phyloP scores from a whole-genome alignment of 2,888 invertebrate species.

The Pterobdella sp. region DNA sequence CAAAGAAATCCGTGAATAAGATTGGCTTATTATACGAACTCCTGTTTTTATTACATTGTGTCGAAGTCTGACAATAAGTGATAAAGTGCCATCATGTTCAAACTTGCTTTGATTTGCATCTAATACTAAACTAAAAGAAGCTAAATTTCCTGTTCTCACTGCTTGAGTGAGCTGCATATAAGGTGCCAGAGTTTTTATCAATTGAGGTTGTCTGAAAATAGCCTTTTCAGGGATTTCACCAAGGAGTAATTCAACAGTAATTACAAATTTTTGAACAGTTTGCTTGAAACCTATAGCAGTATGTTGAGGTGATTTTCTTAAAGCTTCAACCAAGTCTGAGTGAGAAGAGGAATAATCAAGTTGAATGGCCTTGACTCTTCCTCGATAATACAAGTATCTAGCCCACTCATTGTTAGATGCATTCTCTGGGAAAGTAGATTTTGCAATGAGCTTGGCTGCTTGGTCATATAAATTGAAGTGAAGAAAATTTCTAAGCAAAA shows the following conservation, averaged over 20 bases:
- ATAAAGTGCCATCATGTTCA: slow-evolving; percentile 86
- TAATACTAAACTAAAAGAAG: slow-evolving; percentile 83
- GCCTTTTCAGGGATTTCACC: slow-evolving; percentile 94
- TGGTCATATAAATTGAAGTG: slow-evolving; percentile 92
- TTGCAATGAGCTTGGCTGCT: slow-evolving; percentile 89
- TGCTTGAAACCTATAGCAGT: slow-evolving; percentile 98
- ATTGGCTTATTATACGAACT: slow-evolving; percentile 85
- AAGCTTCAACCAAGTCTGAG: slow-evolving; percentile 81
- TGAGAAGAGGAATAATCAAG: slow-evolving; percentile 95
- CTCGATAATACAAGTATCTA: slow-evolving; percentile 84
- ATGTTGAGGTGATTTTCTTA: slow-evolving; percentile 93
- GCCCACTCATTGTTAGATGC: slow-evolving; percentile 99
- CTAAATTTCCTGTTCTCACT: slow-evolving; percentile 86
- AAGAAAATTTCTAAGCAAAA: slow-evolving; percentile 85
- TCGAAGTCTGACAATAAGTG: slow-evolving; percentile 82
- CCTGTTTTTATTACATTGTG: slow-evolving; percentile 99
- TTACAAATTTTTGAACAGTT: slow-evolving; percentile 73
- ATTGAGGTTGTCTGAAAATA: slow-evolving; percentile 70
- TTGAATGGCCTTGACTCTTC: slow-evolving; percentile 91
- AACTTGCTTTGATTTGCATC: slow-evolving; percentile 85
- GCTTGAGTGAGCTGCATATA: slow-evolving; percentile 93
- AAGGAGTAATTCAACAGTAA: slow-evolving; percentile 83
- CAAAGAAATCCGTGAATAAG: slow-evolving; percentile 90
- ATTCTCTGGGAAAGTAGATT: slow-evolving; percentile 89
- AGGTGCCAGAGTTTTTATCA: slow-evolving; percentile 79